Evolutionary conservation across 2,797 vertebrate genomes (phyloP).

Genomic region (Argya squamiceps): DNA sequence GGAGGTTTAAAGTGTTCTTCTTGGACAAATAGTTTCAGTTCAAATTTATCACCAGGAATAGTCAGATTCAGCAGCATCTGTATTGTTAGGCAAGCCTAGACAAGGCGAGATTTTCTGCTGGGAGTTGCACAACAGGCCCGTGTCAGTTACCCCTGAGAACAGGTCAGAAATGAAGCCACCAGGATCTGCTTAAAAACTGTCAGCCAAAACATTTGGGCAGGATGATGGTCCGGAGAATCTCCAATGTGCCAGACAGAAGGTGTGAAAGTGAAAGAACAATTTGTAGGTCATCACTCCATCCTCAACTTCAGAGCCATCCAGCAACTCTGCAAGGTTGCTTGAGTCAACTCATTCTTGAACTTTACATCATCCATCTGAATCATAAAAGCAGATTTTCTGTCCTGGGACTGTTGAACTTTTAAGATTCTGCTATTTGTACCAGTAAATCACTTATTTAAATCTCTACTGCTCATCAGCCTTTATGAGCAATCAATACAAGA

Average conservation of each 20-base stretch:
- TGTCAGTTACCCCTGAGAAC: neutral
- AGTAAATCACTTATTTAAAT: conserved; percentile 2
- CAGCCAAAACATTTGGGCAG: neutral
- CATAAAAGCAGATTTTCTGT: neutral
- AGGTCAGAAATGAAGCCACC: neutral
- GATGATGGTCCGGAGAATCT: neutral
- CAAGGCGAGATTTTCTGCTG: neutral
- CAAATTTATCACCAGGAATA: neutral
- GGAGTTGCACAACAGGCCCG: neutral
- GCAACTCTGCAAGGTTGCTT: neutral
- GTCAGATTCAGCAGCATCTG: neutral
- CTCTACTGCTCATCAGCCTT: neutral
- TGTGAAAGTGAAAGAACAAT: neutral
- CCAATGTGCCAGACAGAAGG: neutral
- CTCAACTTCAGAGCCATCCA: neutral
- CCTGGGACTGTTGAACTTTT: neutral
- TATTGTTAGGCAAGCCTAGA: neutral
- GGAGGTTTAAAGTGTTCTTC: neutral
- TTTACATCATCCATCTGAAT: neutral
- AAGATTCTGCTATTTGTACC: neutral
- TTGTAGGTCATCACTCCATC: neutral
- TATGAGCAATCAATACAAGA: neutral
- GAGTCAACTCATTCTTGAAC: neutral
- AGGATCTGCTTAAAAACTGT: neutral
- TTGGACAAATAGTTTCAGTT: neutral